Evolutionary conservation across 2,113 vertebrate species (phyloP).

Genomic region (Anarrhichthys ocellatus): DNA sequence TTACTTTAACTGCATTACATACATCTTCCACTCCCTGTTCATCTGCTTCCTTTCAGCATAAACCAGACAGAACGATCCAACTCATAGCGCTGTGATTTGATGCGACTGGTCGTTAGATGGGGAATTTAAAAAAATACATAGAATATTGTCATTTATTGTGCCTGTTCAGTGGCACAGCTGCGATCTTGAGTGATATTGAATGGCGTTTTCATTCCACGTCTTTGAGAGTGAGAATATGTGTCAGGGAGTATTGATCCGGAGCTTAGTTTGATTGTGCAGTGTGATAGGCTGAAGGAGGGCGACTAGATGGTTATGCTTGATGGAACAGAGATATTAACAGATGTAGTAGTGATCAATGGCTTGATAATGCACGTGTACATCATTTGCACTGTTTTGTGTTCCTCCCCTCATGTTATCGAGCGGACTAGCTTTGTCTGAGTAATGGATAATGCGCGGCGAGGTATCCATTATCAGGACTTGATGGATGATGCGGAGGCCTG

Average conservation of each 20-base stretch:
- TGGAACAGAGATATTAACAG: slow-evolving; percentile 65
- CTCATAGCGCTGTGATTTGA: slow-evolving; percentile 39
- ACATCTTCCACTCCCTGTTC: slow-evolving; percentile 71
- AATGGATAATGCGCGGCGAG: neutral
- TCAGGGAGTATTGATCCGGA: slow-evolving; percentile 73
- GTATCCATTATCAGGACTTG: neutral
- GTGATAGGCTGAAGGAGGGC: slow-evolving; percentile 58
- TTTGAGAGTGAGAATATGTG: slow-evolving; percentile 70
- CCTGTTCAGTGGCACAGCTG: slow-evolving; percentile 55
- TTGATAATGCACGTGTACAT: slow-evolving; percentile 54
- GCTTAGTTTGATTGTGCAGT: slow-evolving; percentile 62
- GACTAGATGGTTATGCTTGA: slow-evolving; percentile 64
- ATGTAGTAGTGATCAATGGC: slow-evolving; percentile 55
- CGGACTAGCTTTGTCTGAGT: neutral
- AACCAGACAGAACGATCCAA: slow-evolving; percentile 63
- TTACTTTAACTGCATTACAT: slow-evolving; percentile 82
- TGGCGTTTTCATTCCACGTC: slow-evolving; percentile 70
- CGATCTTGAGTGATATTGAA: slow-evolving; percentile 72
- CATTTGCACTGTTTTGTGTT: slow-evolving; percentile 30
- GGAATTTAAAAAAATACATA: slow-evolving; percentile 45
- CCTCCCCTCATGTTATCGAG: neutral
- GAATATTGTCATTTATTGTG: slow-evolving; percentile 58
- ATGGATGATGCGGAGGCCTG: neutral
- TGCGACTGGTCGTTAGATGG: slow-evolving; percentile 48
- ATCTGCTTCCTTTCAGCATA: slow-evolving; percentile 77